These are phyloP conservation scores for Ametastegia equiseti DNA, from an alignment of 2,888 invertebrate genomes.

Conservation along the genomic window DNA sequence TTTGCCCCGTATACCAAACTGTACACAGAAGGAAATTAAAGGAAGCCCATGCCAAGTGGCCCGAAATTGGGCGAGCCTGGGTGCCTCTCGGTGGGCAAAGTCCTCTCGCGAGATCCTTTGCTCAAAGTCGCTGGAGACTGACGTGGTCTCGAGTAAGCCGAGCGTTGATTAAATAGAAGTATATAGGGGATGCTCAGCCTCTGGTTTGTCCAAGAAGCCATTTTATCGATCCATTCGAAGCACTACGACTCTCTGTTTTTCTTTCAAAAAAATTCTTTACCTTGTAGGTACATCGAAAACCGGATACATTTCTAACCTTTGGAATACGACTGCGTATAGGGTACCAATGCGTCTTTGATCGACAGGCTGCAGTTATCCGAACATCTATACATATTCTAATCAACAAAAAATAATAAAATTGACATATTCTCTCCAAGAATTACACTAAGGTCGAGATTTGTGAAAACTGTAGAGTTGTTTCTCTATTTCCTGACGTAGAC, in stretches of 20 bases:
- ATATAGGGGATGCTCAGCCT: not conserved
- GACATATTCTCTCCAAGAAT: too few relatives aligned
- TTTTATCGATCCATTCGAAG: not conserved
- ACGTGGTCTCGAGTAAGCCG: conserved; percentile 9
- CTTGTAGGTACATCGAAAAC: not conserved
- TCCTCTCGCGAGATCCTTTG: not conserved
- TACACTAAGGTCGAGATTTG: too few relatives aligned
- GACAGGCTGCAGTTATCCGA: too few relatives aligned
- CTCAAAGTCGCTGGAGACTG: conserved; percentile 4
- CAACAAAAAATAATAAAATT: too few relatives aligned
- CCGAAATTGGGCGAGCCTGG: not conserved
- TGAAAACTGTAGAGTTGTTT: too few relatives aligned
- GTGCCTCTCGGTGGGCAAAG: not conserved
- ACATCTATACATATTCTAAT: too few relatives aligned
- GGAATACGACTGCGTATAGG: not conserved
- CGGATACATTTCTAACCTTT: not conserved
- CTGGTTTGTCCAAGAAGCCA: not conserved
- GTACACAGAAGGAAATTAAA: conserved; percentile 16
- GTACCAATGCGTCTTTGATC: not conserved
- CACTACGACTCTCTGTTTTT: not conserved
- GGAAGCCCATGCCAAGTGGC: conserved; percentile 28
- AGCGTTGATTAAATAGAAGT: conserved; percentile 24
- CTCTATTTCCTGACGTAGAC: too few relatives aligned
- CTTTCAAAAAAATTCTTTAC: not conserved
- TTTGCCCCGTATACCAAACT: not conserved